Evolutionary conservation across 2,113 vertebrate species (phyloP).

Genomic region (Leptodactylus fuscus): DNA sequence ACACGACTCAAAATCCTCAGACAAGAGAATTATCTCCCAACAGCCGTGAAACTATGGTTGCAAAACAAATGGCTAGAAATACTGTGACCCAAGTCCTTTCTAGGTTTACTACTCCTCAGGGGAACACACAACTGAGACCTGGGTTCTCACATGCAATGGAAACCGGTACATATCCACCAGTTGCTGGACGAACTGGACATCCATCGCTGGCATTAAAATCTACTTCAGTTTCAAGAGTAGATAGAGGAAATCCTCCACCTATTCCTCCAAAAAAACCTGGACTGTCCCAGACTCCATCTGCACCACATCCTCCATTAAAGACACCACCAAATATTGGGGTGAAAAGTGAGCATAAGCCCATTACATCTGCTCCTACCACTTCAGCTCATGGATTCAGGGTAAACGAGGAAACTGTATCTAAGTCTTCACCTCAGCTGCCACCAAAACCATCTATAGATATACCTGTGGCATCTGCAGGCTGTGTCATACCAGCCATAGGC

Average conservation of each 20-base stretch:
- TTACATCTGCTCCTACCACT: constrained; percentile 77
- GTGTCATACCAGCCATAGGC: constrained; percentile 91
- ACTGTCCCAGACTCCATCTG: constrained; percentile 94
- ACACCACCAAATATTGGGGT: constrained; percentile 80
- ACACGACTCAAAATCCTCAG: constrained; percentile 86
- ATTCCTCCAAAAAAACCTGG: constrained; percentile 99
- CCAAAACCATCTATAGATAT: constrained; percentile 97
- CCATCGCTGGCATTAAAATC: constrained; percentile 85
- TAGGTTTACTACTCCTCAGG: constrained; percentile 90
- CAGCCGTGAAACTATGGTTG: constrained; percentile 90
- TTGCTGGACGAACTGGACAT: constrained; percentile 73
- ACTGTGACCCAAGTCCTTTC: constrained; percentile 96
- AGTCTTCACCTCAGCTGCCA: constrained; percentile 93
- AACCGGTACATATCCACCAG: constrained; percentile 75
- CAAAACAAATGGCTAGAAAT: constrained; percentile 94
- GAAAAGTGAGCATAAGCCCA: constrained; percentile 79
- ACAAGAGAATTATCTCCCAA: constrained; percentile 92
- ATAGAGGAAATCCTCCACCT: constrained; percentile 95
- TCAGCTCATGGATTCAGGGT: constrained; percentile 82
- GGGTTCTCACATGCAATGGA: constrained; percentile 74
- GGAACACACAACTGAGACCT: constrained; percentile 72
- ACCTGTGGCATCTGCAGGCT: constrained; percentile 83
- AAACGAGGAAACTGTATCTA: constrained; percentile 82
- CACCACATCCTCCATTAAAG: constrained; percentile 92
- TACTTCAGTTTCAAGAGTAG: constrained; percentile 86